Evolutionary conservation across 92 coral and sea anemone species (phyloP).

Genomic region (Palythoa grandis): DNA sequence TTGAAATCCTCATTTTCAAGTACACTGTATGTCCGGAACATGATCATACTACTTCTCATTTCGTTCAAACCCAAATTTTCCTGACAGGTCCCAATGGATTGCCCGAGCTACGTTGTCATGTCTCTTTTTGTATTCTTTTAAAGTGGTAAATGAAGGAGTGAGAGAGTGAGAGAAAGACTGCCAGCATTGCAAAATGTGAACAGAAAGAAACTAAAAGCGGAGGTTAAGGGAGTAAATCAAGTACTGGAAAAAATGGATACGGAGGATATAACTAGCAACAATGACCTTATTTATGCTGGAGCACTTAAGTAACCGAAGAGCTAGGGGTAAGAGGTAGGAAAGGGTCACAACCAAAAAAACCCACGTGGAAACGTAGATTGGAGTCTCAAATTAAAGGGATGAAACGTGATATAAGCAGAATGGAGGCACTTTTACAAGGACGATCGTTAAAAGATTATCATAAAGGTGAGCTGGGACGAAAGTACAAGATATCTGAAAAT

Average conservation of each 20-base stretch:
- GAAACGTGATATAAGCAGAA: constrained; percentile 6
- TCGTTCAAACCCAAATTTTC: too few relatives aligned
- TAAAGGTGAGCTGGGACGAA: neutral
- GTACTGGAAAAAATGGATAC: constrained; percentile 31
- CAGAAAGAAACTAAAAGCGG: constrained; percentile 40
- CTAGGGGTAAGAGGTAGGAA: neutral
- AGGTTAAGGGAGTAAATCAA: constrained; percentile 19
- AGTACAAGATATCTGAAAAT: neutral
- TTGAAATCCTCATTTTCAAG: too few relatives aligned
- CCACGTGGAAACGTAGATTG: neutral
- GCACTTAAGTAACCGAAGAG: constrained; percentile 29
- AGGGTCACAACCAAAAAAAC: neutral
- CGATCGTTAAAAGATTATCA: neutral
- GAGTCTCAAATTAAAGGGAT: constrained; percentile 13
- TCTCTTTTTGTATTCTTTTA: too few relatives aligned
- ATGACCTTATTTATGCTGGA: constrained; percentile 37
- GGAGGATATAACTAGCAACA: constrained; percentile 36
- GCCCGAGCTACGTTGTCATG: too few relatives aligned
- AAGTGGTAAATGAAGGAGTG: neutral
- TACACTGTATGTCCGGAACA: too few relatives aligned
- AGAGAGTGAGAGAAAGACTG: neutral
- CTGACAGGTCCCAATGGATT: too few relatives aligned
- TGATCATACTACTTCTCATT: too few relatives aligned
- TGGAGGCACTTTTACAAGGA: neutral
- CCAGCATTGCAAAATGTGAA: neutral